phyloP scores from a whole-genome alignment of 2,888 invertebrate genomes.

The Bibio marci region DNA sequence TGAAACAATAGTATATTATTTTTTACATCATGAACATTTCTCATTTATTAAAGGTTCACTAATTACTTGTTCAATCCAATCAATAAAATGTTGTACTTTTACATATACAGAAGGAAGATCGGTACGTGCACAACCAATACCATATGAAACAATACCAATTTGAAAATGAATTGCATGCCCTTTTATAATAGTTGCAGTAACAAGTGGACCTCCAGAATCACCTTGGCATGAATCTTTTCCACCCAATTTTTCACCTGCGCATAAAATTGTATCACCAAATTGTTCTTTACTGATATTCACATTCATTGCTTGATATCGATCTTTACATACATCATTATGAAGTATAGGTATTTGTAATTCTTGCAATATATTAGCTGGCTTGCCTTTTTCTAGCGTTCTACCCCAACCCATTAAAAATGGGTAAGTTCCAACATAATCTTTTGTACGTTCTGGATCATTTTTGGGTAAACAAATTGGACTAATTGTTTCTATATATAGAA shows the following conservation, averaged over 20 bases:
- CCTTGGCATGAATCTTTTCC: constrained; percentile 28
- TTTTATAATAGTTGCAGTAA: constrained; percentile 14
- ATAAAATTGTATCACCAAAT: constrained; percentile 23
- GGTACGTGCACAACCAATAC: constrained; percentile 42
- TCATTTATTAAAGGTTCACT: too few species aligned
- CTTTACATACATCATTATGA: constrained; percentile 39
- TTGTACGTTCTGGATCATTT: constrained; percentile 33
- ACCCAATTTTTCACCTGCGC: constrained; percentile 23
- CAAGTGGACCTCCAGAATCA: constrained; percentile 28
- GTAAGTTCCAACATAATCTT: constrained; percentile 35
- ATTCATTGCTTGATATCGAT: constrained; percentile 17
- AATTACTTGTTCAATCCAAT: constrained; percentile 38
- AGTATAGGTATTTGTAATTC: constrained; percentile 56
- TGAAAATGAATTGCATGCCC: constrained; percentile 18
- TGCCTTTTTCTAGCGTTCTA: constrained; percentile 37
- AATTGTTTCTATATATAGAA: constrained; percentile 37
- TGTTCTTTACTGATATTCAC: constrained; percentile 19
- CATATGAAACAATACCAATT: constrained; percentile 50
- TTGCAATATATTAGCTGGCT: constrained; percentile 43
- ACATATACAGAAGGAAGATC: constrained; percentile 47
- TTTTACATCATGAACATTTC: too few species aligned
- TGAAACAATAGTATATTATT: too few species aligned
- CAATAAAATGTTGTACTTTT: constrained; percentile 37
- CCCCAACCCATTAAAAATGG: constrained; percentile 57
- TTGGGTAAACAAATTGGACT: constrained; percentile 61